Evolutionary conservation across 53 echinoderm and acorn worm species (phyloP).

Genomic region (Apostichopus leukothele): DNA sequence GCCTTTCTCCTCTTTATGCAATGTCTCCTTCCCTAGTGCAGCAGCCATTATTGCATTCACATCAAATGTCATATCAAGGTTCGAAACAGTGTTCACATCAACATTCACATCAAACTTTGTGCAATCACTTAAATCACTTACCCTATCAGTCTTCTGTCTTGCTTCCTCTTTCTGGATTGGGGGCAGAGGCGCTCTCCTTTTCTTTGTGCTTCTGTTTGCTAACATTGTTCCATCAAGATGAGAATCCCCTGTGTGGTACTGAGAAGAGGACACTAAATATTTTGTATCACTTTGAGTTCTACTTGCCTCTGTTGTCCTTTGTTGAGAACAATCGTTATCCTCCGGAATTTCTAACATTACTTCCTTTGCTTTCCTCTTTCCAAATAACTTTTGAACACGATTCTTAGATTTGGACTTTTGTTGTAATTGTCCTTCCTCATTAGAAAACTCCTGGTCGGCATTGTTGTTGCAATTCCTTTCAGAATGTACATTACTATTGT

Average conservation of each 20-base stretch:
- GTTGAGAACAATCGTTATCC: slow-evolving; percentile 23
- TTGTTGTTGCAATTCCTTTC: slow-evolving; percentile 85
- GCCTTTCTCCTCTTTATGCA: slow-evolving; percentile 54
- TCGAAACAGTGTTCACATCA: slow-evolving; percentile 27
- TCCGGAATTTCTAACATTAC: slow-evolving; percentile 89
- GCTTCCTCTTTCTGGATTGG: slow-evolving; percentile 38
- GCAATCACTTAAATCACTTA: slow-evolving; percentile 45
- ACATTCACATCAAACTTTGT: slow-evolving; percentile 35
- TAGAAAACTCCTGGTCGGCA: slow-evolving; percentile 77
- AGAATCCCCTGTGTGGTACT: slow-evolving; percentile 58
- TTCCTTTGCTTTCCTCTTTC: slow-evolving; percentile 70
- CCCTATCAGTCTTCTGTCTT: slow-evolving; percentile 24
- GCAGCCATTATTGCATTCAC: slow-evolving; percentile 44
- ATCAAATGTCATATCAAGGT: slow-evolving; percentile 48
- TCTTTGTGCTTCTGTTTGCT: slow-evolving; percentile 56
- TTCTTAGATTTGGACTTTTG: slow-evolving; percentile 56
- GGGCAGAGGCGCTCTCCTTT: slow-evolving; percentile 62
- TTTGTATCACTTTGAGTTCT: slow-evolving; percentile 31
- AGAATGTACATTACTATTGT: slow-evolving; percentile 67
- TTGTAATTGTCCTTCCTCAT: slow-evolving; percentile 45
- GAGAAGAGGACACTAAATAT: slow-evolving; percentile 37
- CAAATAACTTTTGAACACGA: slow-evolving; percentile 81
- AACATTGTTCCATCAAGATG: slow-evolving; percentile 39
- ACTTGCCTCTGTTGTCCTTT: slow-evolving; percentile 11
- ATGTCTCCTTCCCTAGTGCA: slow-evolving; percentile 25